Evolutionary conservation across 2,113 vertebrate genomes (phyloP), one percentile per base, ranked within the genome.

Genomic region (Pteropus alecto): DNA sequence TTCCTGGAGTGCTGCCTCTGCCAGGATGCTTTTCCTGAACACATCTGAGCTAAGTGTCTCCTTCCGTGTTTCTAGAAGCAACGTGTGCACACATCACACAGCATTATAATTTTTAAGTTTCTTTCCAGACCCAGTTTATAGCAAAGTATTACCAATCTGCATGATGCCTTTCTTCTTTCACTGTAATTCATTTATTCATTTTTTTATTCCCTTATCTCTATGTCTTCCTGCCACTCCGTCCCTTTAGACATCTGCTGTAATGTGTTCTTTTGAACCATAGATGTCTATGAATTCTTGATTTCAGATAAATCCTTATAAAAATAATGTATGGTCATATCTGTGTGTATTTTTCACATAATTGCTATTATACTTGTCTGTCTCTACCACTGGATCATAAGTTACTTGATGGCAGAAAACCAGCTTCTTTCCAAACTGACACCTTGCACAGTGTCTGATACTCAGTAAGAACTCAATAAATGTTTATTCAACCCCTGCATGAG

Each of bases 221-320:
- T 68, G 82, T 78, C 48, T 76, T 81, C 41, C 9, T 60, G 41
- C 21, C 51, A 54, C 19, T 67, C 54, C 15, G 19, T 78, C 13
- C 35, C 5, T 21, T 15, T 61, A 70, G 18, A 12, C 35, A 35
- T 71, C 38, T 43, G 48, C 54, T 68, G 0, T 54, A 46, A 33
- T 71, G 19, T 43, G 28, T 73, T 74, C 22, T 86, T 48, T 77
- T 43, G 51, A 67, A 41, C 35, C 41, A 56, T 95, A 76, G 48
- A 60, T 86, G 33, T 86, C 6, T 19, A 16, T 2, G 0, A 6
- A 51, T 58, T 63, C 48, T 88, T 67, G 19, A 78, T 46, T 88
- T 85, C 63, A 28, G 12, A 58, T 76, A 93, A 76, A 21, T 46
- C 51, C 46, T 88, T 81, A 7, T 41, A 21, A 92, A 89, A 74